phyloP scores from a whole-genome alignment of 1,140 invertebrate species.

The Drosophila equinoxialis region DNA sequence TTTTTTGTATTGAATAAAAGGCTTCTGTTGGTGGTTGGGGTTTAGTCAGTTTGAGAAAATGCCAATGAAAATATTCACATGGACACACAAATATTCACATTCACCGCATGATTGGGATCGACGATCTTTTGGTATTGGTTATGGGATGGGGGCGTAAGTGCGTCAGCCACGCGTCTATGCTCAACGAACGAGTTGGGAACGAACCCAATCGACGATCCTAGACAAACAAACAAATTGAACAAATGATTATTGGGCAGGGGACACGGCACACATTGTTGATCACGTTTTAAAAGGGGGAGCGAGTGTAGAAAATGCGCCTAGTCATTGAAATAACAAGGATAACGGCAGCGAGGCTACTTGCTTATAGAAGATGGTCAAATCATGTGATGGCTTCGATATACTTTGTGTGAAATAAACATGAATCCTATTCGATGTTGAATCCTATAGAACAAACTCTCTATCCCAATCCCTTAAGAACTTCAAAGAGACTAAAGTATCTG shows the following conservation, averaged over 20 bases:
- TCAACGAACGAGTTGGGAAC: constrained; percentile 37
- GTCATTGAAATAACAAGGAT: constrained; percentile 36
- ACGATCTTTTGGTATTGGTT: not conserved
- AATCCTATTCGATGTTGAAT: no score
- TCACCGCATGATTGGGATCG: no score
- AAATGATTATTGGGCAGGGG: constrained; percentile 37
- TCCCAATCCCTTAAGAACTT: no score
- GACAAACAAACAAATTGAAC: constrained; percentile 35
- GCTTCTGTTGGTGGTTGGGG: not conserved
- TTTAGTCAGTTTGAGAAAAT: constrained; percentile 54
- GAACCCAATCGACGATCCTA: not conserved
- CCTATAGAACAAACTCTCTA: no score
- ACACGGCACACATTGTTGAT: constrained; percentile 11
- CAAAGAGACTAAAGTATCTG: no score
- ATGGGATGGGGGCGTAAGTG: not conserved
- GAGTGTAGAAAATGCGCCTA: constrained; percentile 30
- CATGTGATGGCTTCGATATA: not conserved
- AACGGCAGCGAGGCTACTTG: not conserved
- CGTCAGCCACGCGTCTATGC: constrained; percentile 50
- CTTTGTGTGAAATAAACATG: not conserved
- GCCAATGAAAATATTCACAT: constrained; percentile 71
- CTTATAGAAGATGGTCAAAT: not conserved
- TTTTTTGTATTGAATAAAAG: constrained; percentile 60
- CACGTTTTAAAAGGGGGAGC: not conserved
- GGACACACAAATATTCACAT: no score